Base-by-base conservation (phyloP, 2,888 invertebrate genomes). In the Tupiocoris notatus region DNA sequence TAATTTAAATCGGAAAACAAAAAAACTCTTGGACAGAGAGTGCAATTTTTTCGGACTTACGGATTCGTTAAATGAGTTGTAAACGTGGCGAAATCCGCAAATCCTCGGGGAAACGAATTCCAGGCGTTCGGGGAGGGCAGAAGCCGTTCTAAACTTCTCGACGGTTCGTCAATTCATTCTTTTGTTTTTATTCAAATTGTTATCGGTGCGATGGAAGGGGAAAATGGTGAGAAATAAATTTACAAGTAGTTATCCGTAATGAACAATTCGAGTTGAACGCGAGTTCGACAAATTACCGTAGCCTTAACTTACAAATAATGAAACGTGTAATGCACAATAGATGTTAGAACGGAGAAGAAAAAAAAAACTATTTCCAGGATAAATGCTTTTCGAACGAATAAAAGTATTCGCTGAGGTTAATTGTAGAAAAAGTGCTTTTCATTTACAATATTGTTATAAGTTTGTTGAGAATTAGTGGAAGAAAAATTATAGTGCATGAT, bases 131-230 rank as follows among this genome's bases (percentile, higher is more conserved):
- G 67, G 67, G 21, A 56, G n/a, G n/a, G n/a, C n/a, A n/a, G n/a
- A n/a, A n/a, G n/a, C n/a, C n/a, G n/a, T n/a, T n/a, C n/a, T n/a
- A n/a, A 57, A 22, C 21, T 67, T 56, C 57, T 23, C 59, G 24
- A 20, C 59, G 70, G 59, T 39, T 70, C 59, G 70, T 70, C 70
- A 70, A 70, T 70, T 70, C 70, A 63, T 63, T 63, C 7, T 63
- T 2, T 63, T 70, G 70, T 70, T 70, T 57, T 70, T 70, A 67
- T 56, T 65, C 56, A 67, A 56, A 18, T 57, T 39, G 39, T 39
- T 39, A 12, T 67, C 24, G 67, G 22, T 54, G 21, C 12, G 21
- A 57, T 22, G 6, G 12, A 65, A 39, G 39, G 12, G 6, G 20
- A 39, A 65, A 22, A 9, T 1, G 20, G 3, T 39, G 39, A 9